phyloP scores from a whole-genome alignment of 2,888 invertebrate genomes.

The Agonopterix arenella region DNA sequence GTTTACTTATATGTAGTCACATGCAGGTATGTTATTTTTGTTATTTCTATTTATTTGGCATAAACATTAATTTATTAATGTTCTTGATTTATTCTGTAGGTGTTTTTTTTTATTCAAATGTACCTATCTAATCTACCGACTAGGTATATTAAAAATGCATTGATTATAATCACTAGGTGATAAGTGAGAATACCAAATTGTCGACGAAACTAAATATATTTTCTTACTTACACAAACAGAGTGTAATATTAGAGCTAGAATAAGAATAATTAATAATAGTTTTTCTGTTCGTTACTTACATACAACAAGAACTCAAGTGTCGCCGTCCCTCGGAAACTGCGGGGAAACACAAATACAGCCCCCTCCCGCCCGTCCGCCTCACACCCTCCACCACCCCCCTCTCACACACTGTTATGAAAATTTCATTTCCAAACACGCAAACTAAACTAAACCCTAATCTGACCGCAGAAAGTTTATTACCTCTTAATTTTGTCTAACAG shows the following conservation, averaged over 20 bases:
- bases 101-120: no score
- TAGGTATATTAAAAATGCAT: no score
- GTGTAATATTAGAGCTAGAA: slow-evolving; percentile 3
- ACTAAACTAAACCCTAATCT: slow-evolving; percentile 61
- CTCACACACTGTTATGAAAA: slow-evolving; percentile 66
- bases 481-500: slow-evolving; percentile 44
- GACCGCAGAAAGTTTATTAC: slow-evolving; percentile 51
- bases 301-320: slow-evolving; percentile 47
- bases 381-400: slow-evolving; percentile 20
- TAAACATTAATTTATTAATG: no score
- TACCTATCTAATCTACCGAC: no score
- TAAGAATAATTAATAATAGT: slow-evolving; percentile 57
- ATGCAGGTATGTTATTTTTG: no score
- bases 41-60: no score
- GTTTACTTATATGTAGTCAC: no score
- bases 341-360: slow-evolving; percentile 58
- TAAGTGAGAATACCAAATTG: no score
- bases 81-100: no score
- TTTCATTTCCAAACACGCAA: slow-evolving; percentile 68
- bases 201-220: not conserved
- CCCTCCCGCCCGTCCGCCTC: slow-evolving; percentile 18
- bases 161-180: no score
- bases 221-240: not conserved
- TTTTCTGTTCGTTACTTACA: slow-evolving; percentile 50
- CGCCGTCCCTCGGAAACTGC: slow-evolving; percentile 46